phyloP scores from a whole-genome alignment of 2,113 vertebrate species.

The Alligator mississippiensis region DNA sequence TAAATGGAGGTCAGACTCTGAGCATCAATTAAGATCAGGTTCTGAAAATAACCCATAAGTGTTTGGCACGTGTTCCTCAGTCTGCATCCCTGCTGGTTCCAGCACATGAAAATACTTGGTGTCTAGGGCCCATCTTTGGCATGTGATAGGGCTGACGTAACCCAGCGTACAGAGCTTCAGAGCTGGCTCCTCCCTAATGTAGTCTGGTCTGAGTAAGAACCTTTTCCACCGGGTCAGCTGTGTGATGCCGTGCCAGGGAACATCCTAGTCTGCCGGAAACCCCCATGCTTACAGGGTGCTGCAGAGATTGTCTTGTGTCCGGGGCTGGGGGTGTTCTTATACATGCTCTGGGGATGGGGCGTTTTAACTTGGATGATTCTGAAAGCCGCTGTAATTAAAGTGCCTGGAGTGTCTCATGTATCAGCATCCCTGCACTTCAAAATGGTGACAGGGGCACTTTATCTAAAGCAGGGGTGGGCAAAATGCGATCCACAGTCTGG shows the following conservation, averaged over 20 bases:
- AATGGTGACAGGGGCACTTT: no score
- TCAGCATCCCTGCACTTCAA: no score
- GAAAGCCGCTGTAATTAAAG: no score
- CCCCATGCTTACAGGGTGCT: neutral
- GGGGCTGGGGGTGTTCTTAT: no score
- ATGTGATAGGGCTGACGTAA: neutral
- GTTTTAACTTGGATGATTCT: no score
- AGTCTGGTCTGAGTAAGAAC: neutral
- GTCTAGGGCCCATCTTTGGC: neutral
- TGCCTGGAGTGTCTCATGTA: no score
- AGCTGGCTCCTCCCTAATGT: neutral
- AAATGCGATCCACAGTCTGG: no score
- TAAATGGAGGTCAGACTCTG: neutral
- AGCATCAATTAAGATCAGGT: neutral
- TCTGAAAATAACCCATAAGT: neutral
- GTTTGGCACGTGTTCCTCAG: neutral
- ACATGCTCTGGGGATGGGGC: neutral
- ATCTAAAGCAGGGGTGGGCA: no score
- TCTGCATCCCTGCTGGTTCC: neutral
- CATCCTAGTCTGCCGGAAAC: neutral
- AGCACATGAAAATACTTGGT: neutral
- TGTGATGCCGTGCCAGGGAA: no score
- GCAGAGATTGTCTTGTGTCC: no score
- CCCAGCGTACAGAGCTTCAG: neutral
- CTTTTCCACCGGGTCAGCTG: no score